Evolutionary conservation across 23 tunicate species (phyloP), one percentile per base, ranked within the genome.

Genomic region (Ciona savignyi): DNA sequence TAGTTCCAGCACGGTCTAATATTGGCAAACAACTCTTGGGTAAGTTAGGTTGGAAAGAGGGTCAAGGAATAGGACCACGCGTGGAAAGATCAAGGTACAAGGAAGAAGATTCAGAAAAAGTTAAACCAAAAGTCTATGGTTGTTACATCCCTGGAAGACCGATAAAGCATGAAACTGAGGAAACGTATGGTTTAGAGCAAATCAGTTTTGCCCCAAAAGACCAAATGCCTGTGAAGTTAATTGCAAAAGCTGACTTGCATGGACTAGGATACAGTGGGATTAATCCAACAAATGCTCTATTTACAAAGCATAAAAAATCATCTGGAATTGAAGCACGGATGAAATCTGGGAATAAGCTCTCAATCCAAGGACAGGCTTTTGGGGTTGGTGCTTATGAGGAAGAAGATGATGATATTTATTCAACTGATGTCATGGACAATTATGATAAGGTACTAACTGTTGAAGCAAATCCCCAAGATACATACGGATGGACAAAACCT

Each of bases 361-460:
- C 90, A 22, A 83, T 90, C 63, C 32, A 51, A 25, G 97, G 97
- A 9, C 97, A 87, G 83, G 98, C 98, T 33, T 93, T 93, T 51
- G 98, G 98, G 21, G 98, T 93, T 20, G 98, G 98, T 24, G 98
- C 98, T 2, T 87, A 72, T 64, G 98, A 93, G 60, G 98, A 86
- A 24, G 98, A 93, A 48, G 98, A 93, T 74, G 96, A 86, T 0
- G 98, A 93, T 60, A 93, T 93, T 15, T 93, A 93, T 62, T 86
- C 98, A 3, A 80, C 64, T 61, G 98, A 90, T 34, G 79, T 76
- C 60, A 84, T 90, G 86, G 81, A 74, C 15, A 90, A 90, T 62
- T 90, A 90, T 74, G 97, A 90, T 51, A 24, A 64, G 0, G 75
- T 70, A 27, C 77, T 86, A 86, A 72, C 77, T 15, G 84, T 68